phyloP scores from a whole-genome alignment of 2,797 vertebrate species.

The Sebastes matsubarae region DNA sequence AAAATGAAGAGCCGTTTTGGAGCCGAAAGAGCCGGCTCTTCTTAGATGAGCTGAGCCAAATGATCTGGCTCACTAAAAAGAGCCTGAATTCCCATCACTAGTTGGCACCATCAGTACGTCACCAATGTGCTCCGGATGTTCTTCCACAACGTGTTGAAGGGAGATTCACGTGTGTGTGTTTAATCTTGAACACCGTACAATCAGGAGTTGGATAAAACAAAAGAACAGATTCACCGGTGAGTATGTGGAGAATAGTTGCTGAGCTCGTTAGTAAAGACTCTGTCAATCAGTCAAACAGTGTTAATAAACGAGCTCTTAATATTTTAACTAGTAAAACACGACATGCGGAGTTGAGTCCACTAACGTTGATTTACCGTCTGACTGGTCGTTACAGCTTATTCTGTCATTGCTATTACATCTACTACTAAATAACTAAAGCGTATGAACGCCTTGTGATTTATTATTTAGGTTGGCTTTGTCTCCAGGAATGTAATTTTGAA shows the following conservation, averaged over 20 bases:
- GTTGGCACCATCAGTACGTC: not conserved
- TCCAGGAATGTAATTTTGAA: not conserved
- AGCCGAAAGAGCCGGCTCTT: too few species aligned
- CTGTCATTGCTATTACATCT: not conserved
- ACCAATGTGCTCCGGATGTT: slow-evolving; percentile 64
- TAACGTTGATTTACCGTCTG: not conserved
- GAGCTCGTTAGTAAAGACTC: not conserved
- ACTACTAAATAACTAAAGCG: too few species aligned
- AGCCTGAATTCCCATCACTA: too few species aligned
- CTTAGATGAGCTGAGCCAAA: too few species aligned
- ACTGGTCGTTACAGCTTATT: not conserved
- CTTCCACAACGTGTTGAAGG: slow-evolving; percentile 64
- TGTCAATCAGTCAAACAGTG: fast-evolving
- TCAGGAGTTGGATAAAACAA: not conserved
- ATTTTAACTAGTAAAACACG: not conserved
- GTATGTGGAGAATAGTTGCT: not conserved
- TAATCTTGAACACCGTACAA: not conserved
- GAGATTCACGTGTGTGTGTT: slow-evolving; percentile 68
- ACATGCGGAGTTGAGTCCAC: not conserved
- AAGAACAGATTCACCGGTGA: slow-evolving; percentile 36
- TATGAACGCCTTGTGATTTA: too few species aligned
- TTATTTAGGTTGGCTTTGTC: not conserved
- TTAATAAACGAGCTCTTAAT: not conserved
- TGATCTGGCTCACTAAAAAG: too few species aligned
- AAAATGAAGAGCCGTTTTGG: too few species aligned